These are phyloP conservation scores for Centropyge bicolor DNA, from an alignment of 2,797 vertebrate species.

Conservation along the genomic window DNA sequence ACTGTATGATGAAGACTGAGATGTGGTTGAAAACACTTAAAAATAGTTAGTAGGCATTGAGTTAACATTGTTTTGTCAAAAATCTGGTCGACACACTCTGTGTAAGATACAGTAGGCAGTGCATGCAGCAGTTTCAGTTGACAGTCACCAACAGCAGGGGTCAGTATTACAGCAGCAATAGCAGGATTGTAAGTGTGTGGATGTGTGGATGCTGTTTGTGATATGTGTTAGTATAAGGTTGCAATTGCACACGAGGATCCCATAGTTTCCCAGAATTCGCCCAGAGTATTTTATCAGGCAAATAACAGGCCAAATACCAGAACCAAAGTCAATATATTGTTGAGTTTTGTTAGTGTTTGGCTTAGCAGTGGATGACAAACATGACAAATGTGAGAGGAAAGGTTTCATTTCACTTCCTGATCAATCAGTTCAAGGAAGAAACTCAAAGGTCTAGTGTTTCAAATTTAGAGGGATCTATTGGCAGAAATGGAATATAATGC, in stretches of 20 bases:
- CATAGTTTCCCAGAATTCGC: not conserved
- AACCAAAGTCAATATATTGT: not conserved
- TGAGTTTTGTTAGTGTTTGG: slow-evolving; percentile 26
- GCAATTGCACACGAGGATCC: not conserved
- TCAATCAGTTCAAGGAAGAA: slow-evolving; percentile 43
- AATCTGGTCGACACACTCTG: not conserved
- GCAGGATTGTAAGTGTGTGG: not conserved
- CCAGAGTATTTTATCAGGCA: not conserved
- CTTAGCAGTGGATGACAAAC: slow-evolving; percentile 2
- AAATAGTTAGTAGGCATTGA: not conserved
- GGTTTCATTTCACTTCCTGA: slow-evolving; percentile 20
- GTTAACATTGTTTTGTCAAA: not conserved
- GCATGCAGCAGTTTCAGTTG: slow-evolving; percentile 7
- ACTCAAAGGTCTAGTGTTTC: too few species aligned
- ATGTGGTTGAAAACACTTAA: not conserved
- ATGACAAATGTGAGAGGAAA: not conserved
- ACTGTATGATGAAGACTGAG: not conserved
- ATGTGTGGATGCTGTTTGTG: not conserved
- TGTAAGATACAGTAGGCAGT: not conserved
- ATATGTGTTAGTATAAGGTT: not conserved
- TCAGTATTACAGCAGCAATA: slow-evolving; percentile 21
- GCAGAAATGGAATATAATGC: too few species aligned
- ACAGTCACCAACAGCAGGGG: slow-evolving; percentile 38
- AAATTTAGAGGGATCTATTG: too few species aligned
- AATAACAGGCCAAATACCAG: not conserved